Conservation (phyloP, 2,113 vertebrate genomes). For the Smithornis capensis region DNA sequence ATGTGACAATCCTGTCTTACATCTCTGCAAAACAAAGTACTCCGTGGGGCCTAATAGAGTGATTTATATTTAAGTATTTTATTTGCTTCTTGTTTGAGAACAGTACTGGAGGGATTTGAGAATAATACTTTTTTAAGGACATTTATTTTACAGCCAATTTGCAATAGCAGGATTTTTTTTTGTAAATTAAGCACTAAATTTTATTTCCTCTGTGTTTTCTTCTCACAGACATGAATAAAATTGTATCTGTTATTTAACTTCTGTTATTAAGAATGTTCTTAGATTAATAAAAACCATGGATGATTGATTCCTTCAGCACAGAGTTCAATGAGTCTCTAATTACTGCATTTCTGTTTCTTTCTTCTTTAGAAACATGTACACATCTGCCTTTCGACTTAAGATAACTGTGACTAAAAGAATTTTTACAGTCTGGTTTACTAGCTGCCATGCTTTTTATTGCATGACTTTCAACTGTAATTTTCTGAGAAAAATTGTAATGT, state of each 20-base stretch:
- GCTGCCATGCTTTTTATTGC: neutral
- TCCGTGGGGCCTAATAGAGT: neutral
- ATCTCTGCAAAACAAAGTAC: neutral
- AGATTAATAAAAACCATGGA: neutral
- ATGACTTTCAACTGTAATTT: neutral
- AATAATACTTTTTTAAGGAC: neutral
- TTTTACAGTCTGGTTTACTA: neutral
- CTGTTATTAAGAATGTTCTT: neutral
- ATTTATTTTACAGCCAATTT: neutral
- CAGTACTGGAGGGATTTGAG: neutral
- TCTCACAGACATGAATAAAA: neutral
- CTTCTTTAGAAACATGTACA: neutral
- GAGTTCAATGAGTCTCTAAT: neutral
- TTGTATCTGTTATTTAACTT: neutral
- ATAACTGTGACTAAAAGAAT: neutral
- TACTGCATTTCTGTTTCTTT: neutral
- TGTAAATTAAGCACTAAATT: neutral
- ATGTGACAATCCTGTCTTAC: neutral
- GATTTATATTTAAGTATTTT: neutral
- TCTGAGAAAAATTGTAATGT: neutral
- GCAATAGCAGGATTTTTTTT: neutral
- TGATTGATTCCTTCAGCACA: neutral
- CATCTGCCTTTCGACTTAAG: neutral
- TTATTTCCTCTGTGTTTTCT: neutral
- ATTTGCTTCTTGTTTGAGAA: neutral